Base-by-base conservation (phyloP, 2,888 invertebrate genomes). In the Anoncus sp. region DNA sequence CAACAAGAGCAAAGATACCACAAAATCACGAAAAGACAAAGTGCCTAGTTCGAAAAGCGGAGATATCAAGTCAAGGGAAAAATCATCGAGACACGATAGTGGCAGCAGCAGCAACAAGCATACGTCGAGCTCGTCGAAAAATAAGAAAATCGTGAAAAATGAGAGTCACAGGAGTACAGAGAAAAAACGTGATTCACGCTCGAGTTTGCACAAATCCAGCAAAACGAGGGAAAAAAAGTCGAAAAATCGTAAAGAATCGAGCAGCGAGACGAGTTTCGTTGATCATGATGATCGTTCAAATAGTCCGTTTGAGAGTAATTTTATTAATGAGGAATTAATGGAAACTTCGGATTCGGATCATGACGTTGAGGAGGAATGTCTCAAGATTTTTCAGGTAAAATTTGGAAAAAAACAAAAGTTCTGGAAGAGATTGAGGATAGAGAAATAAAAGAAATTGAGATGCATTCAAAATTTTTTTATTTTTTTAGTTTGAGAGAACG, bases 341-440 rank as follows among this genome's bases (percentile, higher is more conserved):
- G 88, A 86, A 75, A 84, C 92, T 45, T 93, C 93, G 67, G 94
- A 94, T 83, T 93, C 93, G 27, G 94, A 95, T 87, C 94, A 95
- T 80, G 94, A 95, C 81, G 94, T 97, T 76, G 95, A 95, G 86
- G 94, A 96, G 84, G 97, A 98, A 91, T 98, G 98, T 90, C 94
- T 96, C 87, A 95, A 94, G 92, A 97, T 98, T 85, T 98, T 97
- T 91, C 96, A 97, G 91, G 96, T 97, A 91, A 65, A 7, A 31
- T 5, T 5, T 51, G 27, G 22, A 38, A 20, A 43, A 10, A 43
- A 43, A 45, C 16, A 4, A 45, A 6, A 38, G 6, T 38, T 38
- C 10, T 6, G 2, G 38, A 38, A 38, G 5, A 10, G 12, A 38
- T 31, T 31, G 31, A 31, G 5, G 31, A 31, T 31, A 6, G 31